A percentile compares a stretch with the other conserved stretches of the same genome.
Conservation (phyloP, 92 coral and sea anemone genomes). For the Desmophyllum pertusum region DNA sequence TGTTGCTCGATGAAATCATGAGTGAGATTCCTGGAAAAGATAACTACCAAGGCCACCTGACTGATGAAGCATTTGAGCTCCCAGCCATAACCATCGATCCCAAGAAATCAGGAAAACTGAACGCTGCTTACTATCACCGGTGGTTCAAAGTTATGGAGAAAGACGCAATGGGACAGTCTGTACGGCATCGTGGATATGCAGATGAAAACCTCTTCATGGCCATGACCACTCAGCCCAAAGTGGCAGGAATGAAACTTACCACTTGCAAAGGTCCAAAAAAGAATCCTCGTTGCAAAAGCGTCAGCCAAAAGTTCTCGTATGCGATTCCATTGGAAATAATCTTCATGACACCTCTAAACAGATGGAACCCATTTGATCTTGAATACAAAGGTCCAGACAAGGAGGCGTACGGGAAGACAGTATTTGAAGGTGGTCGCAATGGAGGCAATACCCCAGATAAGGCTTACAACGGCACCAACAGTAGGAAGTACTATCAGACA, state of each 20-base stretch:
- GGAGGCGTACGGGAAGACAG: constrained; percentile 67
- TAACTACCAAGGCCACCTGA: constrained; percentile 72
- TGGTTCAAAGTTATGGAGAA: constrained; percentile 76
- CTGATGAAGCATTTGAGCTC: constrained; percentile 78
- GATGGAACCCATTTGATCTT: constrained; percentile 87
- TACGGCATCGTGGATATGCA: constrained; percentile 83
- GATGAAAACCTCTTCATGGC: constrained; percentile 90
- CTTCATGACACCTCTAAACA: constrained; percentile 84
- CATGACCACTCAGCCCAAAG: constrained; percentile 87
- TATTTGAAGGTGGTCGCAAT: constrained; percentile 62
- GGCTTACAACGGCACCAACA: constrained; percentile 75
- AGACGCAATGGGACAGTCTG: constrained; percentile 91
- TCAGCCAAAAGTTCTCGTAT: constrained; percentile 79
- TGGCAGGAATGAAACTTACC: constrained; percentile 76
- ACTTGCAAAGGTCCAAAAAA: constrained; percentile 46
- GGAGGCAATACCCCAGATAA: constrained; percentile 69
- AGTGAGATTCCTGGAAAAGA: constrained; percentile 88
- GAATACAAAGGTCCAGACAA: constrained; percentile 73
- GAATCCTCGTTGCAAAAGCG: constrained; percentile 40
- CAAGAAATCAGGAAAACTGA: constrained; percentile 54
- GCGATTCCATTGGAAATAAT: constrained; percentile 95
- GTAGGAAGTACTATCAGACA: constrained; percentile 62
- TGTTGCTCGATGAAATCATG: constrained; percentile 55
- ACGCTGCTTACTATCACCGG: constrained; percentile 85
- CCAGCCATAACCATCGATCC: constrained; percentile 73